Percentiles rank a stretch among this genome's conserved stretches.
Evolutionary conservation across 2,888 invertebrate species (phyloP).

Genomic region (Aethes cnicana): DNA sequence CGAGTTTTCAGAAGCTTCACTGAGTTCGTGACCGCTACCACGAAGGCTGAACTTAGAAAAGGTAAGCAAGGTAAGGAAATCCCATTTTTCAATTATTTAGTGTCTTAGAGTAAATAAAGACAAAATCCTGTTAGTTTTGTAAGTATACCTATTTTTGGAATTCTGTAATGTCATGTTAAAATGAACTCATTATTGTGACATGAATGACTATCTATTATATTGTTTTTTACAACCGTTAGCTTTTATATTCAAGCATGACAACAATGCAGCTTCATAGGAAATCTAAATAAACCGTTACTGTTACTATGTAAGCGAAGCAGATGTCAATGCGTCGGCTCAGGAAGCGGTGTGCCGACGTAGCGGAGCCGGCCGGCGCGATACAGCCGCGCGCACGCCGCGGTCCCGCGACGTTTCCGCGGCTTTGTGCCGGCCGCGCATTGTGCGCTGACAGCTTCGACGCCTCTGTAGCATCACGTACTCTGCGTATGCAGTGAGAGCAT

Average conservation of each 20-base stretch:
- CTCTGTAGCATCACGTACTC: neutral
- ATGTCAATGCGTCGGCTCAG: neutral
- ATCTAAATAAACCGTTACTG: too few species aligned
- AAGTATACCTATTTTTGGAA: too few species aligned
- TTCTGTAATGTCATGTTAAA: too few species aligned
- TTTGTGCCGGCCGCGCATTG: neutral
- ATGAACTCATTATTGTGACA: too few species aligned
- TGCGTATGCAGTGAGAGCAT: too few species aligned
- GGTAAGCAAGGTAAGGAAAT: neutral
- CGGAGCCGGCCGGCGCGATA: neutral
- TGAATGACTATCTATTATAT: too few species aligned
- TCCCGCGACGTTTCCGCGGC: neutral
- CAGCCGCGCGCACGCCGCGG: neutral
- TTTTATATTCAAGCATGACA: too few species aligned
- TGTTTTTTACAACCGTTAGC: too few species aligned
- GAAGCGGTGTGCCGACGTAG: neutral
- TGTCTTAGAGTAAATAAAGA: too few species aligned
- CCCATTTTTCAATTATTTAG: too few species aligned
- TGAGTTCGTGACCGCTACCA: neutral
- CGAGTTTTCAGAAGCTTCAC: neutral
- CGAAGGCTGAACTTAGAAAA: neutral
- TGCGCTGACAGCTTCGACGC: neutral
- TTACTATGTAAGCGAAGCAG: neutral
- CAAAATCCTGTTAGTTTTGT: too few species aligned
- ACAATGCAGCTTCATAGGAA: too few species aligned